Conservation (phyloP, 2,797 vertebrate genomes). For the Tiaroga cobitis region DNA sequence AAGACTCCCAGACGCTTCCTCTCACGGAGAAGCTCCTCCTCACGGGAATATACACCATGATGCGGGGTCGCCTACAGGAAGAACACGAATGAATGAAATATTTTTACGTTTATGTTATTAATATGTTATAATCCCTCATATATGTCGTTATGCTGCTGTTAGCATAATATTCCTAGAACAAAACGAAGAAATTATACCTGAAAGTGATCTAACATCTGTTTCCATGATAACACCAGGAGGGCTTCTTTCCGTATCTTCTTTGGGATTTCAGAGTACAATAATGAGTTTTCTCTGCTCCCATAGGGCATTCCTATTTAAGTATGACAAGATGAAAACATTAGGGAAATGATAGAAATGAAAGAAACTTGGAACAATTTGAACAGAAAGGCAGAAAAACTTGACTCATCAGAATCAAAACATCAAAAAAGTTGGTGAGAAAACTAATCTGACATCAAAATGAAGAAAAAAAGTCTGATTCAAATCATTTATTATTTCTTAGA, state of each 20-base stretch:
- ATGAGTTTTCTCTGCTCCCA: slow-evolving; percentile 96
- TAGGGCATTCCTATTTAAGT: slow-evolving; percentile 90
- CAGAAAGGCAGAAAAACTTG: background rate
- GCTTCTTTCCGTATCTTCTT: slow-evolving; percentile 96
- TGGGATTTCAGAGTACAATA: slow-evolving; percentile 98
- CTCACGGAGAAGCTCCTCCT: slow-evolving; percentile 93
- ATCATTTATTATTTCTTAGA: background rate
- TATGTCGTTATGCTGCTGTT: background rate
- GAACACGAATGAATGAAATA: background rate
- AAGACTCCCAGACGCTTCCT: slow-evolving; percentile 94
- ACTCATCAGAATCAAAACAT: background rate
- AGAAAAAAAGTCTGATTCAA: background rate
- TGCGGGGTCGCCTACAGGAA: slow-evolving; percentile 89
- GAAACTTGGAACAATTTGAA: slow-evolving; percentile 21
- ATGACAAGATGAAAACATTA: background rate
- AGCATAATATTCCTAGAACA: too few relatives aligned
- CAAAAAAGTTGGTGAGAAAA: background rate
- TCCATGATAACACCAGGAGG: slow-evolving; percentile 95
- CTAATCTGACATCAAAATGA: background rate
- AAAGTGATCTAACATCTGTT: slow-evolving; percentile 98
- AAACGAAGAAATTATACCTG: slow-evolving; percentile 77
- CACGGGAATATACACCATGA: slow-evolving; percentile 93
- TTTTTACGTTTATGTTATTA: background rate
- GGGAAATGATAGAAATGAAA: background rate
- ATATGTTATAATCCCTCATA: background rate